Evolutionary conservation across 2,888 invertebrate genomes (phyloP).

Genomic region (Metacarcinus magister): DNA sequence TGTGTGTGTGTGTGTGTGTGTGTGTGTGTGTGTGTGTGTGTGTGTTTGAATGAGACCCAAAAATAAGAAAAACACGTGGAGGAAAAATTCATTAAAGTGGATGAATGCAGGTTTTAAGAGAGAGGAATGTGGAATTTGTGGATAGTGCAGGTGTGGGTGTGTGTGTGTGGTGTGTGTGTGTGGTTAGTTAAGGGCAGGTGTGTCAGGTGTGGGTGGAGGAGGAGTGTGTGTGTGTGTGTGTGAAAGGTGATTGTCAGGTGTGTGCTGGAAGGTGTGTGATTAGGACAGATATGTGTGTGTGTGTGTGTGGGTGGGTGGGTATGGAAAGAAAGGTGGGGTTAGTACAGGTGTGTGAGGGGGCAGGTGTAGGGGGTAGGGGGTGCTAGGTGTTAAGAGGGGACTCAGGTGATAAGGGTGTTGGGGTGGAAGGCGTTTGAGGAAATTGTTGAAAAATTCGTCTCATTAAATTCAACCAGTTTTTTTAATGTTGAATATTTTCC

Average conservation of each 20-base stretch:
- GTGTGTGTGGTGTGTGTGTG: no score
- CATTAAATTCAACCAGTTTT: slow-evolving; percentile 1
- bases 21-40: neutral
- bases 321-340: neutral
- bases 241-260: neutral
- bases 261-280: neutral
- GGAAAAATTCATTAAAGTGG: neutral
- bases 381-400: no score
- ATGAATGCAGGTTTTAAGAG: neutral
- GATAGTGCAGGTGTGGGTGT: neutral
- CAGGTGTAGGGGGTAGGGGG: neutral
- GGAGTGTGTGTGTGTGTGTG: neutral
- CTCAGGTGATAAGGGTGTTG: no score
- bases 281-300: neutral
- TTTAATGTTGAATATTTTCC: neutral
- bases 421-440: neutral
- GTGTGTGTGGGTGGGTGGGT: neutral
- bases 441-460: neutral
- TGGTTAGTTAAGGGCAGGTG: neutral
- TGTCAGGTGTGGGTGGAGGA: neutral
- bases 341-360: neutral
- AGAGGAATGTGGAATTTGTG: neutral
- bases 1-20: slow-evolving; percentile 28
- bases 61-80: neutral
- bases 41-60: neutral